Percentiles rank a stretch among this genome's conserved stretches.
Evolutionary conservation across 2,888 invertebrate genomes (phyloP).

Genomic region (Sesia bembeciformis): DNA sequence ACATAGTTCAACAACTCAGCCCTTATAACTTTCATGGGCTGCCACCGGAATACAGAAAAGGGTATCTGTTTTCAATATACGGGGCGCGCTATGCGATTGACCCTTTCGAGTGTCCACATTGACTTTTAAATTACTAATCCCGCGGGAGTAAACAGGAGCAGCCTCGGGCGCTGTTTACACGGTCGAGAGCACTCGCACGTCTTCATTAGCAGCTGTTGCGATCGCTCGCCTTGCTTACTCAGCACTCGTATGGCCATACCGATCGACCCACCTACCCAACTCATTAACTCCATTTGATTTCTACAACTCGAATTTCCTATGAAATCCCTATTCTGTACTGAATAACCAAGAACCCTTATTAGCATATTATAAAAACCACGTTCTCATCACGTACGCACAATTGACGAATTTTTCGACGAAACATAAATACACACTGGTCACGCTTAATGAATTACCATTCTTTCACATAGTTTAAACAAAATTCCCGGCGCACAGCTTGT

Average conservation of each 20-base stretch:
- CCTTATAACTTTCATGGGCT: constrained; percentile 73
- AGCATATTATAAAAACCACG: constrained; percentile 24
- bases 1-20: constrained; percentile 75
- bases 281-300: constrained; percentile 6
- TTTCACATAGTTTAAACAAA: constrained; percentile 38
- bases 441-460: constrained; percentile 52
- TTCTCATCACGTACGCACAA: constrained; percentile 35
- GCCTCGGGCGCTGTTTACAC: constrained; percentile 58
- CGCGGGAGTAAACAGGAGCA: constrained; percentile 65
- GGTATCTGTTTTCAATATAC: constrained; percentile 73
- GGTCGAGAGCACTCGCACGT: constrained; percentile 67
- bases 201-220: constrained; percentile 53
- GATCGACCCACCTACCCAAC: not conserved
- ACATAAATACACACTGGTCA: constrained; percentile 23
- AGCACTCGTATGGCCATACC: constrained; percentile 38
- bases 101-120: constrained; percentile 73
- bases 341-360: not conserved
- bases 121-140: constrained; percentile 75
- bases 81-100: constrained; percentile 63
- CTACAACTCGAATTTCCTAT: not conserved
- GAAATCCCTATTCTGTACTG: not conserved
- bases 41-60: constrained; percentile 72
- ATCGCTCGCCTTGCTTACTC: constrained; percentile 45
- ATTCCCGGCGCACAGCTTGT: constrained; percentile 41
- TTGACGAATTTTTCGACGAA: constrained; percentile 47